phyloP scores from a whole-genome alignment of 35 echinoderm and acorn worm genomes.

The Lytechinus pictus region DNA sequence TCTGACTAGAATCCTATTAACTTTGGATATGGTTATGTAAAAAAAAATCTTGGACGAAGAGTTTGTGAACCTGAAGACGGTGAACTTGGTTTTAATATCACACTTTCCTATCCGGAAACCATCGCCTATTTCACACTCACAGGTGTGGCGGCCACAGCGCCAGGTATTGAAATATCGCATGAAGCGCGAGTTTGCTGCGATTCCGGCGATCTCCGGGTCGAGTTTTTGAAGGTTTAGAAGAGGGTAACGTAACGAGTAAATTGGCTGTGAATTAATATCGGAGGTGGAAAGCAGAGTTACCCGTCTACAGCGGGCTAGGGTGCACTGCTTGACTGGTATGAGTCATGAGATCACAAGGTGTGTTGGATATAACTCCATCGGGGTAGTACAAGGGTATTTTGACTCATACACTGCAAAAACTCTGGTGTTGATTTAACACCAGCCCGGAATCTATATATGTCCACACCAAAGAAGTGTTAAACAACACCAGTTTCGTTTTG shows the following conservation, averaged over 20 bases:
- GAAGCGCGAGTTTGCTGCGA: neutral
- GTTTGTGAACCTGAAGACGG: too few species aligned
- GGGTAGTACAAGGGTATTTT: too few species aligned
- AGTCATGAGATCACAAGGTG: neutral
- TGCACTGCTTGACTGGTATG: neutral
- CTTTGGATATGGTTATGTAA: too few species aligned
- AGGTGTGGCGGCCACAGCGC: neutral
- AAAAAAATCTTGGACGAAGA: too few species aligned
- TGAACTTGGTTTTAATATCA: neutral
- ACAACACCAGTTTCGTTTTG: too few species aligned
- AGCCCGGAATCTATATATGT: too few species aligned
- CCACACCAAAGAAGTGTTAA: too few species aligned
- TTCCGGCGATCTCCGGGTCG: neutral
- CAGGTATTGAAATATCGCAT: neutral
- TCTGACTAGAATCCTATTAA: too few species aligned
- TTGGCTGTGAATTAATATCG: neutral
- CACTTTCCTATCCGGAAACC: neutral
- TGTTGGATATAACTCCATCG: neutral
- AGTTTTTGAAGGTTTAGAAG: neutral
- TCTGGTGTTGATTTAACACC: too few species aligned
- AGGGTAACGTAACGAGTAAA: neutral
- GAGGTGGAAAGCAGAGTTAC: neutral
- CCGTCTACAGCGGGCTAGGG: neutral
- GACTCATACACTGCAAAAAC: too few species aligned
- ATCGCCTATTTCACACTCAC: neutral